These are phyloP conservation scores for Polydrusus pterygomalis DNA, from an alignment of 2,888 invertebrate genomes.

Conservation along the genomic window DNA sequence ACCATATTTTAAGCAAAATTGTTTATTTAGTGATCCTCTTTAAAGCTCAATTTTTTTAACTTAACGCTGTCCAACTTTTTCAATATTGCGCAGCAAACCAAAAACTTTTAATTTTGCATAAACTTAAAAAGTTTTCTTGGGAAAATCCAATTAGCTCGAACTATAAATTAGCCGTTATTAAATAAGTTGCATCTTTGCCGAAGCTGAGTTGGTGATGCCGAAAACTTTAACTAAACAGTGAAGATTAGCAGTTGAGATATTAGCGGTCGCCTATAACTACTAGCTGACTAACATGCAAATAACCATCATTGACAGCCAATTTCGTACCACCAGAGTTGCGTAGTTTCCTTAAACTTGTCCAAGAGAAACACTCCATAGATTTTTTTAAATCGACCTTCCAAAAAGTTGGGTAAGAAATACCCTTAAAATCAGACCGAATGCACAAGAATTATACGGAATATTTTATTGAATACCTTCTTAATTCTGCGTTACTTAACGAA, in stretches of 20 bases:
- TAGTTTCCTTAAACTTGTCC: too few species aligned
- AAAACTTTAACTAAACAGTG: constrained; percentile 31
- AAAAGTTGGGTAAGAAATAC: too few species aligned
- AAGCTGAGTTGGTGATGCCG: not conserved
- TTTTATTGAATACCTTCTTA: too few species aligned
- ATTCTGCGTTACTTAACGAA: too few species aligned
- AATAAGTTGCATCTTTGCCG: constrained; percentile 43
- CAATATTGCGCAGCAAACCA: constrained; percentile 44
- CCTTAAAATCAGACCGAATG: too few species aligned
- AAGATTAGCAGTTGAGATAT: not conserved
- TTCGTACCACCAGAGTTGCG: too few species aligned
- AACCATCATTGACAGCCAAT: too few species aligned
- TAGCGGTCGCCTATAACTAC: not conserved
- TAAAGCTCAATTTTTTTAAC: constrained; percentile 20
- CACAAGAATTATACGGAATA: too few species aligned
- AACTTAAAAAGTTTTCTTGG: constrained; percentile 40
- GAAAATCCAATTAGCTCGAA: constrained; percentile 47
- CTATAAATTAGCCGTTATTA: constrained; percentile 49
- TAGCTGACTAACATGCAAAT: too few species aligned
- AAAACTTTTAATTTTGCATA: constrained; percentile 47
- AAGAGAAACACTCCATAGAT: too few species aligned
- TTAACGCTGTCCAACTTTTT: constrained; percentile 41
- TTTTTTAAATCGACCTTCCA: too few species aligned
- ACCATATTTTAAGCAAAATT: not conserved
- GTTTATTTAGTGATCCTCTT: constrained; percentile 5